Evolutionary conservation across 2,797 vertebrate species (phyloP).

Genomic region (Zenarchopterus dispar): DNA sequence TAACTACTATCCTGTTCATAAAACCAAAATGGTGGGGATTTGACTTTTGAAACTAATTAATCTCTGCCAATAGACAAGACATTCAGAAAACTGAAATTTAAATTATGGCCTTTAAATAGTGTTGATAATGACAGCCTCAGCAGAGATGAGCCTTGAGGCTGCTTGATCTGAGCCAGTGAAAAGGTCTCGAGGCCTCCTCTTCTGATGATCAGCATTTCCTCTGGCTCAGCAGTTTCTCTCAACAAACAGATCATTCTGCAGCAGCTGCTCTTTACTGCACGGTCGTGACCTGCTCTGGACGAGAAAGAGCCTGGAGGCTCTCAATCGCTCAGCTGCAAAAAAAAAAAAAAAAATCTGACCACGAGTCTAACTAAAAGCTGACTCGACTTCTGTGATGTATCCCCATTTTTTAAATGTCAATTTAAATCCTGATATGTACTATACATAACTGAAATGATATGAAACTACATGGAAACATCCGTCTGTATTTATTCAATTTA

Average conservation of each 20-base stretch:
- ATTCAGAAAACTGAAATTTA: slow-evolving; percentile 19
- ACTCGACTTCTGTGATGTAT: slow-evolving; percentile 16
- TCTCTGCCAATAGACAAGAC: slow-evolving; percentile 1
- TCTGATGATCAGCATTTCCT: slow-evolving; percentile 36
- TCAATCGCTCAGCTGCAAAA: slow-evolving; percentile 26
- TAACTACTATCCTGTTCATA: neutral
- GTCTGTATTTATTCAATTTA: neutral
- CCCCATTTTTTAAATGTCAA: slow-evolving; percentile 6
- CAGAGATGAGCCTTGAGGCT: slow-evolving; percentile 34
- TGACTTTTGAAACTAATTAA: slow-evolving; percentile 2
- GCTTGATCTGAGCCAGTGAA: slow-evolving; percentile 65
- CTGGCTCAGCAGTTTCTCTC: slow-evolving; percentile 56
- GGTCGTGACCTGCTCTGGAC: slow-evolving; percentile 63
- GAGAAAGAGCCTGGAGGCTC: slow-evolving; percentile 52
- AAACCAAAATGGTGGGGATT: neutral
- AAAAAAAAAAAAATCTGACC: too few relatives aligned
- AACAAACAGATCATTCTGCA: slow-evolving; percentile 62
- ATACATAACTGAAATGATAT: neutral
- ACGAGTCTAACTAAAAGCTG: slow-evolving; percentile 16
- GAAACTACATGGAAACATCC: neutral
- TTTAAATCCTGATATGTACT: slow-evolving; percentile 7
- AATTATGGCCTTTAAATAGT: slow-evolving; percentile 37
- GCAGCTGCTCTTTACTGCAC: slow-evolving; percentile 45
- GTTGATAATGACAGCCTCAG: slow-evolving; percentile 33
- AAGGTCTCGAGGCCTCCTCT: slow-evolving; percentile 53